Base-by-base conservation (phyloP, 2,797 vertebrate species). In the Macrochelys suwanniensis region DNA sequence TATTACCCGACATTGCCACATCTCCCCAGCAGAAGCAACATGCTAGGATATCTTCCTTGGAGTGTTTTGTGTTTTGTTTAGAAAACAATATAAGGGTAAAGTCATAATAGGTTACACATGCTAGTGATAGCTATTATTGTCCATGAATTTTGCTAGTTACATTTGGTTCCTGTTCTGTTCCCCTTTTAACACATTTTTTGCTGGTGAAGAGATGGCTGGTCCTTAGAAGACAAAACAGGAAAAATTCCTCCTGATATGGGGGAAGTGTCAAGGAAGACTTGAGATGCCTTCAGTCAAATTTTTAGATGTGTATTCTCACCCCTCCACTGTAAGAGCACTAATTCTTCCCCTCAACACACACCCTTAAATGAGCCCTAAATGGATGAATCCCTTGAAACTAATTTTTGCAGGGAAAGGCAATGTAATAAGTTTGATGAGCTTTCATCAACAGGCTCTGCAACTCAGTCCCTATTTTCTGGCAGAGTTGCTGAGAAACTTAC, bases 201-300 rank as follows among this genome's bases (percentile, higher is more conserved):
- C 3, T 21, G 87, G 49, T 42, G 16, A 89, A 88, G 2, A 77
- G 42, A 47, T 81, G 37, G 3, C 12, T 90, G 2, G 6, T 92
- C 86, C 25, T 81, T 28, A 68, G 1, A 3, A 42, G 82, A 51
- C 6, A 37, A 82, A 78, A 53, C 51, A 23, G 3, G 26, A 23
- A 92, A 51, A 68, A 4, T 3, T 65, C 11, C 8, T 9, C 56
- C 59, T 90, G 5, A 26, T 82, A 50, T 8, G 3, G 1, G 1
- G n/a, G 83, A 87, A 26, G 1, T 15, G 17, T 5, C 15, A 83
- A 6, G 21, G 83, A 23, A 68, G 68, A 92, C 68, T 74, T 26
- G 0, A 4, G 47, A 42, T 26, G 10, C 19, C n/a, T 71, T 71
- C 0, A 56, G 79, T 77, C 21, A 11, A 71, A 71, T 1, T n/a